These are phyloP conservation scores for Byasa hedistus DNA, from an alignment of 2,888 invertebrate genomes.

Conservation along the genomic window DNA sequence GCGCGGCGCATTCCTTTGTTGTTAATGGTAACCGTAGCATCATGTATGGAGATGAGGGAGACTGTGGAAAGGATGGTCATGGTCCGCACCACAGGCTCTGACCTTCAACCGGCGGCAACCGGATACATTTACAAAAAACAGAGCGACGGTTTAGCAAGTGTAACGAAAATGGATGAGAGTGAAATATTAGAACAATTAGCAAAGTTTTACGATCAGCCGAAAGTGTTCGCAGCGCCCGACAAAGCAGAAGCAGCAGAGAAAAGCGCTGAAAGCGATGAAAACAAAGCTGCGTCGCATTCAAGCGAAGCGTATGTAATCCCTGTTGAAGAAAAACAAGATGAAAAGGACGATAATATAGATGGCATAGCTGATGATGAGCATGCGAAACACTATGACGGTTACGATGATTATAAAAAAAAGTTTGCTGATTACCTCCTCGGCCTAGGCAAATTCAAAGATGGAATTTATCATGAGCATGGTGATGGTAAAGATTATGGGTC, in stretches of 20 bases:
- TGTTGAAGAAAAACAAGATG: conserved; percentile 58
- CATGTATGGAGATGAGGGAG: conserved; percentile 71
- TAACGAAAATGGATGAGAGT: conserved; percentile 69
- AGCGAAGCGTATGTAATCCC: conserved; percentile 58
- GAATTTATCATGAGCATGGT: conserved; percentile 53
- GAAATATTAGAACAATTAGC: conserved; percentile 69
- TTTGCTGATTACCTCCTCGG: conserved; percentile 63
- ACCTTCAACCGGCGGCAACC: conserved; percentile 80
- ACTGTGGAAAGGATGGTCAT: conserved; percentile 77
- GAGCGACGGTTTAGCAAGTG: conserved; percentile 68
- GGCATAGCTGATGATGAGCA: conserved; percentile 63
- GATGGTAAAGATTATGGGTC: conserved; percentile 66
- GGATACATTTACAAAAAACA: conserved; percentile 79
- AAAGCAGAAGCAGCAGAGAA: conserved; percentile 50
- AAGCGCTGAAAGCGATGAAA: conserved; percentile 51
- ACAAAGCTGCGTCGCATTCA: conserved; percentile 51
- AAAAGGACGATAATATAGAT: conserved; percentile 47
- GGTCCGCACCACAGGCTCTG: conserved; percentile 78
- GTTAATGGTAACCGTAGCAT: conserved; percentile 44
- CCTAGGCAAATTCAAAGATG: conserved; percentile 53
- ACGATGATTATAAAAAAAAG: conserved; percentile 48
- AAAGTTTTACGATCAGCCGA: conserved; percentile 61
- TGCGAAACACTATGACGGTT: conserved; percentile 55
- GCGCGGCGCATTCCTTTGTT: conserved; percentile 54
- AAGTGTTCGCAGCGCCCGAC: conserved; percentile 57